Evolutionary conservation across 1,140 invertebrate species (phyloP).

Genomic region (Pachypeltis micranthus): DNA sequence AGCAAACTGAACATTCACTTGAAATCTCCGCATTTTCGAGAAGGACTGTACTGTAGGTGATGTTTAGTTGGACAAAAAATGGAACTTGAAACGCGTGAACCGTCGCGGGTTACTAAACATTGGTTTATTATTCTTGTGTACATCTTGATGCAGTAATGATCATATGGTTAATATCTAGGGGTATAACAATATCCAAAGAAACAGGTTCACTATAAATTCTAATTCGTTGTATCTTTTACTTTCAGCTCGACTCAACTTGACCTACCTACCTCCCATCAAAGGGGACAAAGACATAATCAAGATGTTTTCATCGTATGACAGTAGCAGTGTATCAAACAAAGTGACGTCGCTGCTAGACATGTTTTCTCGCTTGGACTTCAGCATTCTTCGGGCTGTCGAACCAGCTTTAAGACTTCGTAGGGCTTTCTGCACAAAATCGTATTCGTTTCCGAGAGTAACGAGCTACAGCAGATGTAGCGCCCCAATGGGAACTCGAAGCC

Average conservation of each 20-base stretch:
- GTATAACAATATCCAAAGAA: background rate
- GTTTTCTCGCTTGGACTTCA: conserved; percentile 48
- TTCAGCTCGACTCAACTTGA: conserved; percentile 42
- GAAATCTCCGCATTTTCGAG: too few relatives aligned
- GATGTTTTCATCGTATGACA: conserved; percentile 14
- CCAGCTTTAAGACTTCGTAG: conserved; percentile 42
- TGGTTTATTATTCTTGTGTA: too few relatives aligned
- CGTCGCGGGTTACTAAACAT: too few relatives aligned
- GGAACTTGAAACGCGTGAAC: too few relatives aligned
- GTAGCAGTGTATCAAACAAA: conserved; percentile 8
- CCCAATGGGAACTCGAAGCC: conserved; percentile 27
- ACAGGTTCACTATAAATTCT: too few relatives aligned
- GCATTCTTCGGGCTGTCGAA: conserved; percentile 58
- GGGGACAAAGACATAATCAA: conserved; percentile 46
- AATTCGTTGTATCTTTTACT: conserved; percentile 14
- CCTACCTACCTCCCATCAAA: conserved; percentile 47
- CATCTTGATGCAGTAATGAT: too few relatives aligned
- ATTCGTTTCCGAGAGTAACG: conserved; percentile 6
- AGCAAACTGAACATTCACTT: too few relatives aligned
- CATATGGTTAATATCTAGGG: background rate
- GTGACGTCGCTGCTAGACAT: conserved; percentile 33
- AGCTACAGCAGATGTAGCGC: conserved; percentile 19
- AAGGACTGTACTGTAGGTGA: too few relatives aligned
- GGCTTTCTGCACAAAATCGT: conserved; percentile 13
- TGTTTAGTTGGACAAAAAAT: too few relatives aligned